These are phyloP conservation scores for Cyprinodon brontotheroides DNA, from an alignment of 2,113 vertebrate genomes.

Conservation along the genomic window DNA sequence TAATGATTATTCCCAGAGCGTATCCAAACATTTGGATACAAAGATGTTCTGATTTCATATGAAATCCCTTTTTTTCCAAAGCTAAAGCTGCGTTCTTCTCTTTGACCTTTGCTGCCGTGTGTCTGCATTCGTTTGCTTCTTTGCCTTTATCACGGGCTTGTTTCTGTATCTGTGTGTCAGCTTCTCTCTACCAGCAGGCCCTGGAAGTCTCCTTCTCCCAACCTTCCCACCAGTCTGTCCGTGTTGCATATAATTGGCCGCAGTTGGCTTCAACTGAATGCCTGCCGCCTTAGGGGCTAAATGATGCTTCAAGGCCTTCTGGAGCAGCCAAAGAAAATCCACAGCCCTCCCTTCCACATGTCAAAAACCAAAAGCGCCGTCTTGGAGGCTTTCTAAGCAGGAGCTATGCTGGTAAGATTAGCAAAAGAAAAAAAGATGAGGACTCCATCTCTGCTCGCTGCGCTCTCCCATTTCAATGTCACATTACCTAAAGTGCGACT, in stretches of 20 bases:
- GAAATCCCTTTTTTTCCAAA: not conserved
- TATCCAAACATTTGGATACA: not conserved
- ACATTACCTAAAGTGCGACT: slow-evolving; percentile 39
- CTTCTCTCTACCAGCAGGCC: slow-evolving; percentile 29
- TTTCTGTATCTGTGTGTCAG: slow-evolving; percentile 18
- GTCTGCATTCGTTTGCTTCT: slow-evolving; percentile 3
- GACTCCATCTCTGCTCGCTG: not conserved
- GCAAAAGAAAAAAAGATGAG: slow-evolving; percentile 17
- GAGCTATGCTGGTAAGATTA: slow-evolving; percentile 2
- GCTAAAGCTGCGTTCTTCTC: not conserved
- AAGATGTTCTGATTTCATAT: not conserved
- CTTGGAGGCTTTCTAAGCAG: slow-evolving; percentile 19
- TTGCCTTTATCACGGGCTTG: not conserved
- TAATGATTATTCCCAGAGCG: not conserved
- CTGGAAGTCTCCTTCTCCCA: slow-evolving; percentile 19
- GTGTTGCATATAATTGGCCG: slow-evolving; percentile 65
- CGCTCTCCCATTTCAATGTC: slow-evolving; percentile 38
- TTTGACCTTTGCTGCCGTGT: not conserved
- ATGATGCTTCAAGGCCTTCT: slow-evolving; percentile 60
- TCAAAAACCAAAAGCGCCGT: slow-evolving; percentile 41
- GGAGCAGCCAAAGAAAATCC: slow-evolving; percentile 36
- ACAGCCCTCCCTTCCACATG: slow-evolving; percentile 45
- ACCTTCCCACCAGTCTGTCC: slow-evolving; percentile 50
- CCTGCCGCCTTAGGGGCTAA: slow-evolving; percentile 56
- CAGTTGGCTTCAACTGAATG: slow-evolving; percentile 68